Evolutionary conservation across 30 jellyfish, hydroid and myxozoan species (phyloP).

Genomic region (Chironex yamaguchii): DNA sequence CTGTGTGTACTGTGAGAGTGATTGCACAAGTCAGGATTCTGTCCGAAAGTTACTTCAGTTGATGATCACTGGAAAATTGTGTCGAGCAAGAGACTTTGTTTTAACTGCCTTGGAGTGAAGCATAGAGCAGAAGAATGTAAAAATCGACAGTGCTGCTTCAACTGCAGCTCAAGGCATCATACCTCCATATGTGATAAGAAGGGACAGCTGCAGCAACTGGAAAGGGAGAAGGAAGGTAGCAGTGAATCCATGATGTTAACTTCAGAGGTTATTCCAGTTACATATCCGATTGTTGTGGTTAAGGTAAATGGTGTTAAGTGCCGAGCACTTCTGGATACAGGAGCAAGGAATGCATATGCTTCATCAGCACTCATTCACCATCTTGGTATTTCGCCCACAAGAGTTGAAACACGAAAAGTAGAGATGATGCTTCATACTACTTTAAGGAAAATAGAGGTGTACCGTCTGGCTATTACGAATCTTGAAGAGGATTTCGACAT

Average conservation of each 20-base stretch:
- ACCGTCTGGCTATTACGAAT: background rate
- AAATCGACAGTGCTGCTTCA: conserved; percentile 29
- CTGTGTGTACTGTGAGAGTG: background rate
- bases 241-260: conserved; percentile 33
- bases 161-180: conserved; percentile 71
- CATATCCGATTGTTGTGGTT: conserved; percentile 55
- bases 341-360: conserved; percentile 73
- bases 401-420: conserved; percentile 39
- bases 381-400: conserved; percentile 20
- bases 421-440: conserved; percentile 48
- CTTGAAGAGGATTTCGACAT: conserved; percentile 1
- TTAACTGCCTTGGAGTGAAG: conserved; percentile 72
- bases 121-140: conserved; percentile 74
- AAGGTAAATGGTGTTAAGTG: conserved; percentile 51
- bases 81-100: conserved; percentile 65
- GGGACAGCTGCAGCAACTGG: too few species aligned
- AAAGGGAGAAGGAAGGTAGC: too few species aligned
- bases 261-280: conserved; percentile 28
- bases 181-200: conserved; percentile 67
- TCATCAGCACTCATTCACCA: conserved; percentile 52
- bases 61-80: background rate
- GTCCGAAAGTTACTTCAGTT: background rate
- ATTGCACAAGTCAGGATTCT: too few species aligned
- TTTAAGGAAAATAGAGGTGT: conserved; percentile 37
- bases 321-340: conserved; percentile 69